A percentile compares a stretch with the other conserved stretches of the same genome.
phyloP scores from a whole-genome alignment of 2,797 vertebrate genomes.

The Distichodus sexfasciatus region DNA sequence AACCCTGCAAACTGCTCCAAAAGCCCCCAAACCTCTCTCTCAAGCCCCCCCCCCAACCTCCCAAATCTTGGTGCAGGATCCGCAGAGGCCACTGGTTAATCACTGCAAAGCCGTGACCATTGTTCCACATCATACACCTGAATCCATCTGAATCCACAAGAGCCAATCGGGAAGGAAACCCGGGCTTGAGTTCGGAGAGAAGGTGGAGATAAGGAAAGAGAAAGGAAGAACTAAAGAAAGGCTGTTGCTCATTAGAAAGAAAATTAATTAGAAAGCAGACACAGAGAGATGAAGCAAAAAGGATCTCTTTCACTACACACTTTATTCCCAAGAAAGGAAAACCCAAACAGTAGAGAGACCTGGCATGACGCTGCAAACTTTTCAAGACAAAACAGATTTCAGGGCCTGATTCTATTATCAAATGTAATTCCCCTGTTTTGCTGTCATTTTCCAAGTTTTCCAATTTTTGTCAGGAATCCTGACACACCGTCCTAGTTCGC shows the following conservation, averaged over 20 bases:
- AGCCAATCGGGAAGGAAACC: background rate
- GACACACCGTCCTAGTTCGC: background rate
- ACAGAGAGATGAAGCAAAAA: background rate
- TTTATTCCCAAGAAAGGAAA: no score
- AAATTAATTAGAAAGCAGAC: constrained; percentile 34
- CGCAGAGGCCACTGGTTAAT: no score
- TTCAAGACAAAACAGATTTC: background rate
- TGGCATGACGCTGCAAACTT: background rate
- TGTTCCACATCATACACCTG: constrained; percentile 45
- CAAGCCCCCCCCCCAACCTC: no score
- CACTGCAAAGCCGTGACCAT: constrained; percentile 45
- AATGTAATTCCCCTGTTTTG: no score
- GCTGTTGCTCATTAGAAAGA: background rate
- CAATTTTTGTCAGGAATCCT: no score
- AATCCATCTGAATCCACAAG: constrained; percentile 8
- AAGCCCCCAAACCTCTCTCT: no score
- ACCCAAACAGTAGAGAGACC: background rate
- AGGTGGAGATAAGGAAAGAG: background rate
- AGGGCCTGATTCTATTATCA: no score
- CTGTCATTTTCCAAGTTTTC: no score
- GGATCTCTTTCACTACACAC: no score
- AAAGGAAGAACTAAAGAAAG: background rate
- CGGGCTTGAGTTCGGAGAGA: background rate
- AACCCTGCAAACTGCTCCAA: no score
- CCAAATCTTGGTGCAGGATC: no score